phyloP scores from a whole-genome alignment of 2,113 vertebrate genomes.

The Propithecus coquereli region DNA sequence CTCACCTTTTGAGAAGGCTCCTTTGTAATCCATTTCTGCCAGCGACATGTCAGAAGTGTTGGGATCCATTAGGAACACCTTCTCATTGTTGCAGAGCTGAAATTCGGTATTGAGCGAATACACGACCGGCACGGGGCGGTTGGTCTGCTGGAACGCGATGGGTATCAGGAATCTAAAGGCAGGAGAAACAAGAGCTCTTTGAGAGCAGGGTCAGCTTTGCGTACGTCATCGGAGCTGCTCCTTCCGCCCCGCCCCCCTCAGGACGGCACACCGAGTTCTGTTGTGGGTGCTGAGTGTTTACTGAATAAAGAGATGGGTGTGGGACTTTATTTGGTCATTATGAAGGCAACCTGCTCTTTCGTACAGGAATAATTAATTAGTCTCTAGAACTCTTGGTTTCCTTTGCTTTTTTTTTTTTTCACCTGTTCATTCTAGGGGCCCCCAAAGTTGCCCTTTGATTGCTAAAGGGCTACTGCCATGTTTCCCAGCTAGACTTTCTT shows the following conservation, averaged over 20 bases:
- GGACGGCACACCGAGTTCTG: neutral
- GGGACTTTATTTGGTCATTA: too few species aligned
- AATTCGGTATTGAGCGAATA: constrained; percentile 98
- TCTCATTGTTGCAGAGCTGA: constrained; percentile 98
- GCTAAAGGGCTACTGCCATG: too few species aligned
- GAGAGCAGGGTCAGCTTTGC: neutral
- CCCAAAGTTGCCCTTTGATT: too few species aligned
- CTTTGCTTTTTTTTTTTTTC: too few species aligned
- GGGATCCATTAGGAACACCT: constrained; percentile 96
- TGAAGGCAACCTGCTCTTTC: too few species aligned
- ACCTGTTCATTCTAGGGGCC: too few species aligned
- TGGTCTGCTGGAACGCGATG: constrained; percentile 98
- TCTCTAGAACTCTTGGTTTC: too few species aligned
- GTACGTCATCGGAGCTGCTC: neutral
- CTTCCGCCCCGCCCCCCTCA: neutral
- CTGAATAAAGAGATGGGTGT: neutral
- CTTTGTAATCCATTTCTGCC: constrained; percentile 99
- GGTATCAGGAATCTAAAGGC: constrained; percentile 92
- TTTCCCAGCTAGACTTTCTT: too few species aligned
- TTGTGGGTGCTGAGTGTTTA: neutral
- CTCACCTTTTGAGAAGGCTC: constrained; percentile 97
- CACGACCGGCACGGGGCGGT: constrained; percentile 95
- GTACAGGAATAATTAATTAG: too few species aligned
- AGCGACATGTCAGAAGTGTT: constrained; percentile 89
- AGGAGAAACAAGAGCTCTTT: neutral